Evolutionary conservation across 2,888 invertebrate genomes (phyloP).

Genomic region (Caenorhabditis japonica): DNA sequence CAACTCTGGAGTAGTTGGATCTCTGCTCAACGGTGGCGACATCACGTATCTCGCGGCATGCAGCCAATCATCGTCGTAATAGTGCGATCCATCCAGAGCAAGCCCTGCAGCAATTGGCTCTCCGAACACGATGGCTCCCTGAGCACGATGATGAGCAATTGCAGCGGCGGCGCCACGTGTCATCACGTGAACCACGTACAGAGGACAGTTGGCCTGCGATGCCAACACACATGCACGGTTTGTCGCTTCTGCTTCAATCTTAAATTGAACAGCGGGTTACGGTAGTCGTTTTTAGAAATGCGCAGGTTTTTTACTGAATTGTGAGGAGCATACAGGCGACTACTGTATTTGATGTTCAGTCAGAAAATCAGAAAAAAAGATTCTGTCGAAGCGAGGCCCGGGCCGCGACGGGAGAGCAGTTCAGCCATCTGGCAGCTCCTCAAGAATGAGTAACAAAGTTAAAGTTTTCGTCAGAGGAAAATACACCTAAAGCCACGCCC

Average conservation of each 20-base stretch:
- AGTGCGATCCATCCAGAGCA: constrained; percentile 86
- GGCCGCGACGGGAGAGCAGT: no score
- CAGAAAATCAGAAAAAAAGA: no score
- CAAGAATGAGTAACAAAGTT: no score
- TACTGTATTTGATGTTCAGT: no score
- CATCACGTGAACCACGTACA: constrained; percentile 95
- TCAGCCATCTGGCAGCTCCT: no score
- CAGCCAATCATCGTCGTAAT: constrained; percentile 84
- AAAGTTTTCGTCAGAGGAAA: no score
- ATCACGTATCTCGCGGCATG: constrained; percentile 95
- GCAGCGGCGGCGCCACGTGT: constrained; percentile 87
- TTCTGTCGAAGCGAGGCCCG: no score
- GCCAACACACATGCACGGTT: constrained; percentile 87
- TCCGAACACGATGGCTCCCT: constrained; percentile 84
- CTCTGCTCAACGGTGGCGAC: constrained; percentile 92
- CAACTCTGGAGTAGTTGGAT: constrained; percentile 85
- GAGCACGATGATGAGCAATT: constrained; percentile 82
- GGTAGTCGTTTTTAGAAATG: no score
- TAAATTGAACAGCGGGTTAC: no score
- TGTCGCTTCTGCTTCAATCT: constrained; percentile 92
- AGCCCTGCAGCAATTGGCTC: constrained; percentile 90
- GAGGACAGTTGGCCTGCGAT: constrained; percentile 91
- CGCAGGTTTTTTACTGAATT: no score
- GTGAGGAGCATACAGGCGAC: no score
- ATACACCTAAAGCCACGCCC: no score